Evolutionary conservation across 1,140 invertebrate species (phyloP).

Genomic region (Aricia agestis): DNA sequence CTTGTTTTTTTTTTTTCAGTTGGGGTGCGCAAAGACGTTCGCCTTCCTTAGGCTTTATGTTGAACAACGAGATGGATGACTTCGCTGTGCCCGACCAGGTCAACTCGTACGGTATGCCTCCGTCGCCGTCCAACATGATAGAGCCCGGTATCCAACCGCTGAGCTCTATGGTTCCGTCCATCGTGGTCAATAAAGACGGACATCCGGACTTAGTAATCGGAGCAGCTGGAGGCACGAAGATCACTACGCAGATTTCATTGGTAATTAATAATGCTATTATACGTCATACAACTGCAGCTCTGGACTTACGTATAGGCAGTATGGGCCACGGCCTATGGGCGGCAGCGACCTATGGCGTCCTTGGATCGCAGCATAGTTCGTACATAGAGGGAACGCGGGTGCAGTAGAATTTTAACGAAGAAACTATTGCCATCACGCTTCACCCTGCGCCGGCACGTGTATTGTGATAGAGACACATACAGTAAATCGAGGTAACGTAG

Average conservation of each 20-base stretch:
- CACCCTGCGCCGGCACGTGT: no score
- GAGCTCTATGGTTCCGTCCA: conserved; percentile 92
- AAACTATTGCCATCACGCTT: no score
- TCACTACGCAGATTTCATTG: conserved; percentile 87
- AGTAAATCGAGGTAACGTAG: no score
- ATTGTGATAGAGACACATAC: no score
- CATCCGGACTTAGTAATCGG: conserved; percentile 85
- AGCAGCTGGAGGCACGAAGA: conserved; percentile 92
- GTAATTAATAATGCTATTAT: conserved; percentile 61
- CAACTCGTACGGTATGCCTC: conserved; percentile 86
- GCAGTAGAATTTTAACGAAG: no score
- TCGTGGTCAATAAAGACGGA: conserved; percentile 82
- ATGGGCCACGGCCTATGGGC: no score
- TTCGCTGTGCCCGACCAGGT: conserved; percentile 89
- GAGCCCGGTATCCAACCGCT: conserved; percentile 87
- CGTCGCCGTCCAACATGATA: conserved; percentile 90
- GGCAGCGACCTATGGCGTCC: no score
- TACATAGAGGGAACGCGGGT: no score
- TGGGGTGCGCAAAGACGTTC: conserved; percentile 86
- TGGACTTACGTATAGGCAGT: no score
- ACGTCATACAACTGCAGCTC: no score
- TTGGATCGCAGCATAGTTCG: no score
- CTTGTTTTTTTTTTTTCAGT: conserved; percentile 74
- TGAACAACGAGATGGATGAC: conserved; percentile 98
- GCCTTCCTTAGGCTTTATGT: conserved; percentile 88